Base-by-base conservation (phyloP, 2,113 vertebrate genomes). In the Cichladusa arquata region DNA sequence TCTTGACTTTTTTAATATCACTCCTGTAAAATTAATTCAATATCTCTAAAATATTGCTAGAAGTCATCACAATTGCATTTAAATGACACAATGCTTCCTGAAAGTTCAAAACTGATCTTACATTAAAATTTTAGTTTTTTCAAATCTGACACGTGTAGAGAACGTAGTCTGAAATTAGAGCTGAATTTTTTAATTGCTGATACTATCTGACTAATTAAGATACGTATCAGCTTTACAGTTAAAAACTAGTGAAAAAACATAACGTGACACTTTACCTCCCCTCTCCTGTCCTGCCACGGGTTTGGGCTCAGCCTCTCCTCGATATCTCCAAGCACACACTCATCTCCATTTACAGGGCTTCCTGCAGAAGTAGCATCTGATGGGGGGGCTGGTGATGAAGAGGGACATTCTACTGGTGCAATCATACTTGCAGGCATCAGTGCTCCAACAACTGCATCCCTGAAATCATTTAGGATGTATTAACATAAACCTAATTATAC, bases 341-440 rank as follows among this genome's bases (percentile, higher is more conserved):
- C 98, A 73, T 99, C 99, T 50, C 98, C 98, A 61, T 96, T 99
- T n/a, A 97, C 95, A 78, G 98, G 98, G 54, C 98, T 99, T 86
- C 98, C 98, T 36, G 98, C 93, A 51, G 98, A 98, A 20, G 98
- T 97, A 13, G 96, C 97, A 61, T 99, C 99, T 11, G 98, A 98
- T 6, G 98, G 97, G 0, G 99, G 98, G 2, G 98, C 96, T 10
- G 99, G 99, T 0, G 99, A 99, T 61, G 98, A 98, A 90, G 99
- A 98, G 20, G 98, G 98, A 94, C 99, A 99, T 95, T 99, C 99
- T 45, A 99, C 97, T 2, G 99, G 99, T 73, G 99, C 96, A 22
- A 99, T 99, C 99, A 99, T 99, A 96, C 98, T 98, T 50, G 99
- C 98, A 19, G 99, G 99, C 99, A 99, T 99, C 95, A 99, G 23